Evolutionary conservation across 2,797 vertebrate species (phyloP), one percentile per base, ranked within the genome.

Genomic region (Gephyroberyx darwinii): DNA sequence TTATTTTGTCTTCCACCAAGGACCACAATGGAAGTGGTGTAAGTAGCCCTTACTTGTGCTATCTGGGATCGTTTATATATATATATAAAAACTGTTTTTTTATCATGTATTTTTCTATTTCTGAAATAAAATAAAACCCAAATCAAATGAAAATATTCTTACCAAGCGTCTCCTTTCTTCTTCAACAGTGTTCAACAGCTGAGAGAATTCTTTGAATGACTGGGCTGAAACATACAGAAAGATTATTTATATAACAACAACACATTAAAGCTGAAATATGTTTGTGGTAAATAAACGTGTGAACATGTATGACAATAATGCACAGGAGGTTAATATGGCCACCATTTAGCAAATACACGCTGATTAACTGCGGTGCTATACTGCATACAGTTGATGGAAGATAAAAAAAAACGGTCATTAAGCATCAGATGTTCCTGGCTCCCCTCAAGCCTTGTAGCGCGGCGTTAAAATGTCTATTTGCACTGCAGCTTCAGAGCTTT

Each of bases 141-240:
- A 43, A 43, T 20, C 5, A 37, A 37, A 20, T 13, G 17, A 13
- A n/a, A 35, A 55, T 20, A n/a, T 67, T 75, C 96, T 95, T 91
- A 99, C 97, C 95, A 98, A 86, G 69, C 97, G 93, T 65, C 95
- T 93, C 77, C 97, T 94, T 86, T 98, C 97, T 75, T 99, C 97
- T 91, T 98, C 97, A 59, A 99, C 95, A 0, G 96, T 96, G 82
- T 93, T 97, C 62, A 98, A 86, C 63, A 98, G 94, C 71, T 97
- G 94, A 68, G 97, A 96, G 88, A 98, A 98, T 86, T 99, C 96
- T 89, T 98, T 98, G 85, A 99, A 92, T 5, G 96, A 99, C 84
- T 97, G 96, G 66, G 96, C 96, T 98, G 88, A 81, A 93, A 91
- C 56, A 74, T 73, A 48, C 54, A 82, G 4, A 71, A 3, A 63